phyloP scores from a whole-genome alignment of 2,113 vertebrate species.

The Conger conger region DNA sequence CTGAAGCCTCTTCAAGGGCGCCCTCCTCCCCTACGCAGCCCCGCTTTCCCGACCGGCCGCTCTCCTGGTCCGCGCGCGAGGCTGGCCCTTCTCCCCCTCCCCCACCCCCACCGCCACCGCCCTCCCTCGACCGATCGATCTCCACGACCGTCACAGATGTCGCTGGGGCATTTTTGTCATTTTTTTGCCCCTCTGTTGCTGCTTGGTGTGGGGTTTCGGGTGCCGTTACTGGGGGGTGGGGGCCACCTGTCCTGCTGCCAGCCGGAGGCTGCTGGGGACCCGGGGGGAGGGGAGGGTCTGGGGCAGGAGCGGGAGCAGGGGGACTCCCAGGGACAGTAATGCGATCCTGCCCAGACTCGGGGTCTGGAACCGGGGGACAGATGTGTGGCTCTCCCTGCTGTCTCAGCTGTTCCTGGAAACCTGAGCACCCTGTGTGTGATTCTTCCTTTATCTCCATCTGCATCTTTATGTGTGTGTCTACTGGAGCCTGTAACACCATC shows the following conservation, averaged over 20 bases:
- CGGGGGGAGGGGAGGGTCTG: constrained; percentile 27
- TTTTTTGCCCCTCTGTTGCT: constrained; percentile 31
- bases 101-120: constrained; percentile 31
- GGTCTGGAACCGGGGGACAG: constrained; percentile 39
- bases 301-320: constrained; percentile 35
- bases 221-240: constrained; percentile 37
- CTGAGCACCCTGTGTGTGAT: constrained; percentile 33
- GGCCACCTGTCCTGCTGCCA: constrained; percentile 38
- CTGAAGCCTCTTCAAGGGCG: constrained; percentile 63
- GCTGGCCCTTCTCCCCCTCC: constrained; percentile 45
- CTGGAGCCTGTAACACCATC: not conserved
- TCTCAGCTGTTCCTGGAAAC: constrained; percentile 58
- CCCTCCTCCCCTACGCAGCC: constrained; percentile 56
- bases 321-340: constrained; percentile 53
- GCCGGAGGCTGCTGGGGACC: constrained; percentile 47
- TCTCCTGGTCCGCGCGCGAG: constrained; percentile 40
- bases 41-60: constrained; percentile 45
- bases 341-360: constrained; percentile 49
- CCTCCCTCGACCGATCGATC: constrained; percentile 36
- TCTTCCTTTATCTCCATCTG: constrained; percentile 27
- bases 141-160: constrained; percentile 49
- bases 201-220: constrained; percentile 41
- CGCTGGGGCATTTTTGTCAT: constrained; percentile 45
- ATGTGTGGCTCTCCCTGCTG: constrained; percentile 43
- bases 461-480: constrained; percentile 24